phyloP scores from a whole-genome alignment of 1,140 invertebrate species.

The Anadara kagoshimensis region DNA sequence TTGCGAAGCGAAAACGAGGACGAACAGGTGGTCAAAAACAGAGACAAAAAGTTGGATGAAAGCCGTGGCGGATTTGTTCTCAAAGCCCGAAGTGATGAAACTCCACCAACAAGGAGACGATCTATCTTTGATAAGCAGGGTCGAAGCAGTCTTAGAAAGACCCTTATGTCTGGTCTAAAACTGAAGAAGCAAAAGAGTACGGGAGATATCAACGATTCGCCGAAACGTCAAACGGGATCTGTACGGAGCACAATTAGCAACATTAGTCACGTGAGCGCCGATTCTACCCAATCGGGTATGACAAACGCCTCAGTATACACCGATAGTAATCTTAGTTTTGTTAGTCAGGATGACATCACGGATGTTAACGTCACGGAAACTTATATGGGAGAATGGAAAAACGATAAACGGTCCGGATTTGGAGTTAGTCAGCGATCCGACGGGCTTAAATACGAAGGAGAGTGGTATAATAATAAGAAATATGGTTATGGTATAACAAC shows the following conservation, averaged over 20 bases:
- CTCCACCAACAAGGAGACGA: constrained; percentile 80
- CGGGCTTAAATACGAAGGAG: constrained; percentile 97
- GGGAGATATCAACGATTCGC: constrained; percentile 89
- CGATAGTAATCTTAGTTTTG: constrained; percentile 96
- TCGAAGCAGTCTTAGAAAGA: constrained; percentile 66
- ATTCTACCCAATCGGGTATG: constrained; percentile 83
- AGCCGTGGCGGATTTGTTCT: constrained; percentile 97
- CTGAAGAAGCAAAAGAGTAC: constrained; percentile 93
- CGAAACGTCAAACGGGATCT: constrained; percentile 68
- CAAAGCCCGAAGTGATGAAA: constrained; percentile 87
- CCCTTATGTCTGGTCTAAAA: constrained; percentile 68
- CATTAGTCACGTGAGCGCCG: constrained; percentile 69
- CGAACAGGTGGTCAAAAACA: constrained; percentile 76
- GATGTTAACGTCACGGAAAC: constrained; percentile 98
- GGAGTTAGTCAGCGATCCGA: constrained; percentile 98
- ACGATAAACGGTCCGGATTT: constrained; percentile 98
- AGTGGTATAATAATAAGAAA: constrained; percentile 99
- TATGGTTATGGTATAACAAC: constrained; percentile 99
- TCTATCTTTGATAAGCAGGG: constrained; percentile 85
- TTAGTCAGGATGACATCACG: constrained; percentile 92
- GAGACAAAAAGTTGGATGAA: constrained; percentile 92
- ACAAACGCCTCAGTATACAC: constrained; percentile 85
- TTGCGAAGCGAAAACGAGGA: constrained; percentile 79
- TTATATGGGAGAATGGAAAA: constrained; percentile 99
- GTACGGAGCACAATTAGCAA: constrained; percentile 72